Conservation (phyloP, 2,797 vertebrate species). For the Lycodopsis pacificus region DNA sequence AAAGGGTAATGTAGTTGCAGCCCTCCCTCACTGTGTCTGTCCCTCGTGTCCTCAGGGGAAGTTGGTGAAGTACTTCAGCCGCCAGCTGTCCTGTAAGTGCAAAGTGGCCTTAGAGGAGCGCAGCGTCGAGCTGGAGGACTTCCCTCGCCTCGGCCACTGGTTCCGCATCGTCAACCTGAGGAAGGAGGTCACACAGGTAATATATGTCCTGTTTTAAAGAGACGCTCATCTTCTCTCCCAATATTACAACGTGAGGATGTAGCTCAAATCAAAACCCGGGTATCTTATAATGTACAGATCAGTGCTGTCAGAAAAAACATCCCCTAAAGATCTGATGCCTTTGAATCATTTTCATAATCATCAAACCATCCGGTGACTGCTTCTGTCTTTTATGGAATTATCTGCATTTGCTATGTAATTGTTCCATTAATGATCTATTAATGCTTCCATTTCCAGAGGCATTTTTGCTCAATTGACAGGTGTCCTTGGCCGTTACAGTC, state of each 20-base stretch:
- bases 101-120: slow-evolving; percentile 96
- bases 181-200: slow-evolving; percentile 96
- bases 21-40: slow-evolving; percentile 7
- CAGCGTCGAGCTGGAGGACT: slow-evolving; percentile 92
- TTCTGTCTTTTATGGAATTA: not conserved
- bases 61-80: slow-evolving; percentile 98
- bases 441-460: not conserved
- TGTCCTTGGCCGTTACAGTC: not conserved
- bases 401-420: not conserved
- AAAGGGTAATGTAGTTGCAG: not conserved
- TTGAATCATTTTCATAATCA: not conserved
- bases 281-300: not conserved
- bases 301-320: not conserved
- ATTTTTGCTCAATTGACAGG: not conserved
- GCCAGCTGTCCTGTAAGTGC: slow-evolving; percentile 97
- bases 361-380: not conserved
- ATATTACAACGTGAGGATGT: not conserved
- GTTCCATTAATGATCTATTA: not conserved
- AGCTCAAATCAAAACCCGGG: not conserved
- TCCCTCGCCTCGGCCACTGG: slow-evolving; percentile 96
- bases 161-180: slow-evolving; percentile 95
- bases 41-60: slow-evolving; percentile 88
- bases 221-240: not conserved
- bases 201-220: not conserved
- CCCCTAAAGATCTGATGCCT: not conserved